Evolutionary conservation across 2,888 invertebrate species (phyloP).

Genomic region (Syrphus vitripennis): DNA sequence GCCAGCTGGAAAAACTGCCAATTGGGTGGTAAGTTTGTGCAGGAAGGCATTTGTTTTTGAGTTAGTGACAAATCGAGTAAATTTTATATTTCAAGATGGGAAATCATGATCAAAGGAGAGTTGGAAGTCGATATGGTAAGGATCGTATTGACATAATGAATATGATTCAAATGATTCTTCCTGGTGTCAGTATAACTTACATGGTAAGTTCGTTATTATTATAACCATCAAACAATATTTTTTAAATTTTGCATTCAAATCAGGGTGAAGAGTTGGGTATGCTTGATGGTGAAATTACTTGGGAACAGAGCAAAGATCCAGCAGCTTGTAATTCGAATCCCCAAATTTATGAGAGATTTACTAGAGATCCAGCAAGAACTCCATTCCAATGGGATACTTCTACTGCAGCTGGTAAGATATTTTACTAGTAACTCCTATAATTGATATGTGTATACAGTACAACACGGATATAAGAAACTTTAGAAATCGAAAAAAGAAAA

Average conservation of each 20-base stretch:
- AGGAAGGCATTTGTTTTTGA: background rate
- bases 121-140: conserved; percentile 85
- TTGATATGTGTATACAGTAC: too few species aligned
- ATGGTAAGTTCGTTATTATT: conserved; percentile 78
- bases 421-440: too few species aligned
- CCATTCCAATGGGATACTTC: conserved; percentile 85
- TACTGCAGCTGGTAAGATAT: conserved; percentile 76
- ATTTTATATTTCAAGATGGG: conserved; percentile 82
- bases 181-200: conserved; percentile 85
- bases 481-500: too few species aligned
- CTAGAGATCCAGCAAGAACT: conserved; percentile 85
- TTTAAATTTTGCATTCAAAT: background rate
- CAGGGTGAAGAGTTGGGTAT: conserved; percentile 80
- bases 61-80: background rate
- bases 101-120: conserved; percentile 86
- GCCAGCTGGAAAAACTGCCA: conserved; percentile 83
- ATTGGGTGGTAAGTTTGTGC: conserved; percentile 85
- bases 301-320: conserved; percentile 83
- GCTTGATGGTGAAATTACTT: conserved; percentile 82
- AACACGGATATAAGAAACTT: too few species aligned
- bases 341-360: conserved; percentile 83
- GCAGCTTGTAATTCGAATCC: conserved; percentile 82
- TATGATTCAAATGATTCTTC: conserved; percentile 86
- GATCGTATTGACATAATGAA: conserved; percentile 89
- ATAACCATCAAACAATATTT: fast-evolving